Evolutionary conservation across 37 sponge, comb jelly and placozoan species (phyloP), one percentile per base, ranked within the genome.

Genomic region (Axinella damicornis): DNA sequence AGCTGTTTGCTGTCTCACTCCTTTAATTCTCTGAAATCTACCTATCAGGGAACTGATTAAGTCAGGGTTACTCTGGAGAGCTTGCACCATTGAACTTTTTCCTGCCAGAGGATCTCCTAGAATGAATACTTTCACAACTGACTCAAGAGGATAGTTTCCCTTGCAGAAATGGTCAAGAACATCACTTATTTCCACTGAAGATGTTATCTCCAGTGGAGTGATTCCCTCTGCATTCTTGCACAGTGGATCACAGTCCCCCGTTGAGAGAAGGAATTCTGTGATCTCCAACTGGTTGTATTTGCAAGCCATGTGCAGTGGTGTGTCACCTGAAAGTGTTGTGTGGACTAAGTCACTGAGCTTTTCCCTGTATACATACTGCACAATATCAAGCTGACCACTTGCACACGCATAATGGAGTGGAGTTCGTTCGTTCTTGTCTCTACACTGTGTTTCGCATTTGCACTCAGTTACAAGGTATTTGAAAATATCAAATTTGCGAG

Each of bases 1-100:
- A 82, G 82, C 82, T 21, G 82, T 82, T 28, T 22, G 34, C 30
- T 55, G 59, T 31, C 40, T 27, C 19, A 70, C 72, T 21, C 64
- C 72, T 12, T 16, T 69, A 55, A 71, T 22, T 30, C 15, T 53
- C 56, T 54, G 41, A 28, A 53, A 64, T 24, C 65, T 24, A 15
- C 57, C 63, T 6, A 5, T 22, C 32, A 67, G 19, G 1, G 41
- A 35, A 46, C 46, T 46, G 46, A 46, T 4, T 12, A 46, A 46
- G 12, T 53, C 53, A 14, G 20, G 32, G 5, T 56, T 4, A 17
- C 17, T 32, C 25, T 83, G 71, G 12, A 83, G 55, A 37, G 84
- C 74, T 40, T 71, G 55, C 18, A 83, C 71, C 12, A 83, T 69
- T 11, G 84, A 74, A 41, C 84, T 83, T 57, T 83, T 83, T 22